Evolutionary conservation across 1,140 invertebrate genomes (phyloP), one percentile per base, ranked within the genome.

Genomic region (Halyomorpha halys): DNA sequence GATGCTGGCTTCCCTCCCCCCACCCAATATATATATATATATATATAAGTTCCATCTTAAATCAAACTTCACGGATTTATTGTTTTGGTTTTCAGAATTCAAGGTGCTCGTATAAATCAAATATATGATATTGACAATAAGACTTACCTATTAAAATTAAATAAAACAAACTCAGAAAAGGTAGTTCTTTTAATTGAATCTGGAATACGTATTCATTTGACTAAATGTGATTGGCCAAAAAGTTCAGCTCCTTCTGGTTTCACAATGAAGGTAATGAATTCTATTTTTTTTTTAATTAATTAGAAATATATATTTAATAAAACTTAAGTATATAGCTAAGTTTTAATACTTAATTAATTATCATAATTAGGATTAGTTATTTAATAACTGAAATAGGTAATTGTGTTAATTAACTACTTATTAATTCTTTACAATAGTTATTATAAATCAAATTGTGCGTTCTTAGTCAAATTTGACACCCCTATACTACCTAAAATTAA

Each of bases 151-250:
- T 89, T 99, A 67, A 85, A 90, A 69, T 79, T 99, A 49, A 49
- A 49, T 21, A 86, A 90, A 73, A 78, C 83, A 66, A 83, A 80
- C 13, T 87, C 89, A 71, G 82, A 92, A 71, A 98, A 99, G 78
- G 80, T 79, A 66, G 80, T 97, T 11, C 75, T 99, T 56, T 74
- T 99, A 4, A 74, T 99, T 4, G 97, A 99, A 80, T 98, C 95
- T 9, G 97, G 94, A 0, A 88, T 85, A 65, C 78, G 95, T 61
- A 86, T 99, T 68, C 97, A 99, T 74, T 87, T 85, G 60, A 99
- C 97, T 18, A 86, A 82, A 23, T 98, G 93, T 80, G 94, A 98
- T 74, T 99, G 97, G 97, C 94, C 95, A 0, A 99, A 99, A 80
- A 95, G 95, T 83, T 82, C 85, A 54, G 85, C 90, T 21, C 94